Evolutionary conservation across 2,888 invertebrate species (phyloP).

Genomic region (Sesamia inferens): DNA sequence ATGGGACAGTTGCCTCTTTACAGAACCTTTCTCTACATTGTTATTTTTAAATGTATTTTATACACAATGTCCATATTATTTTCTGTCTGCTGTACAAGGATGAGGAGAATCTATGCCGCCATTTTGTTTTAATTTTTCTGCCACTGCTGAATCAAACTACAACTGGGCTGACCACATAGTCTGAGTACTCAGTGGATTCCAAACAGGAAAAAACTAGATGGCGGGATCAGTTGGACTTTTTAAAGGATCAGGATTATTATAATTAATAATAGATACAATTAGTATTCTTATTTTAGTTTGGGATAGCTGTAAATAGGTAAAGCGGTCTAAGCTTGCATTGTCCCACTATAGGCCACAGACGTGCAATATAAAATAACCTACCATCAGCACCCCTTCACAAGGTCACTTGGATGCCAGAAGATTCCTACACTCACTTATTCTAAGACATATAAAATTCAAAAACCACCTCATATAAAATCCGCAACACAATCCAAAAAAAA

Average conservation of each 20-base stretch:
- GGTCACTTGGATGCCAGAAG: neutral
- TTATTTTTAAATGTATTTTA: neutral
- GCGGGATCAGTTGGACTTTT: neutral
- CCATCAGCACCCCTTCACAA: neutral
- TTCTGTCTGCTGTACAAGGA: neutral
- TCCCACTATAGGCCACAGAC: neutral
- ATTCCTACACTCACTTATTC: neutral
- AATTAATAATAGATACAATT: no score
- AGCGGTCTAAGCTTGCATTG: no score
- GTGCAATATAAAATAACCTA: neutral
- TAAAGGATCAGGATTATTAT: neutral
- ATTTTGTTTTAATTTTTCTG: neutral
- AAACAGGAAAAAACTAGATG: neutral
- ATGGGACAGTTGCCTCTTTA: neutral
- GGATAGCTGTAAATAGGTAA: neutral
- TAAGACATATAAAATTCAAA: slow-evolving; percentile 7
- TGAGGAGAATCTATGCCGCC: no score
- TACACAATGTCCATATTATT: neutral
- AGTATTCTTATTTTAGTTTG: no score
- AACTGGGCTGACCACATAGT: neutral
- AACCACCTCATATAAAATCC: slow-evolving; percentile 5
- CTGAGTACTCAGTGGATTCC: neutral
- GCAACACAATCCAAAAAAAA: slow-evolving; percentile 4
- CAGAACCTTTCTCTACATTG: neutral
- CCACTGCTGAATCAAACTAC: neutral